Percentiles rank a stretch among this genome's conserved stretches.
Evolutionary conservation across 2,113 vertebrate genomes (phyloP).

Genomic region (Lanius ludovicianus): DNA sequence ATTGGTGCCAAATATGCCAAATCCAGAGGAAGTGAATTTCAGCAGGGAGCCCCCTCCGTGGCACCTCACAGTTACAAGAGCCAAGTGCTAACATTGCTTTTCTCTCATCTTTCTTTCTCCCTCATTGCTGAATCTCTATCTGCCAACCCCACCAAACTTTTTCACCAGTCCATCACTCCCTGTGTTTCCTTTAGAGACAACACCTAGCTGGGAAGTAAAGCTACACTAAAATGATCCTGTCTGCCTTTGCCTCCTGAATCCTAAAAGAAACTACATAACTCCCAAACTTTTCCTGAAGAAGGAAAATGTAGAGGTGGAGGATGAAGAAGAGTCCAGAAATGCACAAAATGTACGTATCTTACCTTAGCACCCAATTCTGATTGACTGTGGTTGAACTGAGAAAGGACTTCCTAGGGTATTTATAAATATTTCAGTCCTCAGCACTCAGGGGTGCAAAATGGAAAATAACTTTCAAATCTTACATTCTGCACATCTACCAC

Average conservation of each 20-base stretch:
- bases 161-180: neutral
- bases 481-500: neutral
- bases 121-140: neutral
- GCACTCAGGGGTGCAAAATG: neutral
- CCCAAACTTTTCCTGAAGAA: neutral
- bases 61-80: slow-evolving; percentile 31
- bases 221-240: neutral
- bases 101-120: slow-evolving; percentile 24
- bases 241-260: neutral
- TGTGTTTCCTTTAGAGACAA: neutral
- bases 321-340: neutral
- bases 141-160: neutral
- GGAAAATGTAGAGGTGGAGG: neutral
- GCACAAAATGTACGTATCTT: neutral
- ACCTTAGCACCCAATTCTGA: neutral
- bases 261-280: neutral
- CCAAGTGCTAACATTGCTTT: slow-evolving; percentile 26
- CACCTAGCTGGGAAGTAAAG: neutral
- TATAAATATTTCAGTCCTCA: neutral
- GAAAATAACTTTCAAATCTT: neutral
- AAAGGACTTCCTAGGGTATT: neutral
- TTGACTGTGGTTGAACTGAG: neutral
- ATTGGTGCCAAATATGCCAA: slow-evolving; percentile 6
- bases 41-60: slow-evolving; percentile 21
- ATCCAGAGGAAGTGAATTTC: slow-evolving; percentile 41